Conservation (phyloP, 64 coral and sea anemone genomes). For the Dendrophyllia cribrosa region DNA sequence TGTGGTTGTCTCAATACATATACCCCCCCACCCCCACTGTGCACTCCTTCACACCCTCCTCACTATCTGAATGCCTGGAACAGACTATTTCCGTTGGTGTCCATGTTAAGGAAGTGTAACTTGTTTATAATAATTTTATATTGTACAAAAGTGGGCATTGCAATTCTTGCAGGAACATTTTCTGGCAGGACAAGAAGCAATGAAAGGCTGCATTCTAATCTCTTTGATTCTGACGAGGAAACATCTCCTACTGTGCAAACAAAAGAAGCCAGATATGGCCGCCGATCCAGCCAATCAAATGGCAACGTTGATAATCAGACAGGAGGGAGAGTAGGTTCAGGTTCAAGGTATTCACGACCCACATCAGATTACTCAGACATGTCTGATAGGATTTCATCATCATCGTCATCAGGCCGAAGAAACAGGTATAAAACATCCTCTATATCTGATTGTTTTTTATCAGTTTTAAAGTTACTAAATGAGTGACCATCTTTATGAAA, state of each 20-base stretch:
- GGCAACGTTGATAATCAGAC: background rate
- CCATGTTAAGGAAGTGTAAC: too few species aligned
- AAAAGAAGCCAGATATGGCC: constrained; percentile 77
- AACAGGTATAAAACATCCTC: constrained; percentile 24
- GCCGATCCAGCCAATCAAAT: constrained; percentile 57
- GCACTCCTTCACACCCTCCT: too few species aligned
- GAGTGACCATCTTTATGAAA: too few species aligned
- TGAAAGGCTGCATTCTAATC: constrained; percentile 13
- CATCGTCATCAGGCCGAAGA: constrained; percentile 42
- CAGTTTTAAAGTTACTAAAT: too few species aligned
- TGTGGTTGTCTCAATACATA: too few species aligned
- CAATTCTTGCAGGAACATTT: constrained; percentile 17
- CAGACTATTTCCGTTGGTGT: too few species aligned
- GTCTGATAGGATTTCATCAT: constrained; percentile 56
- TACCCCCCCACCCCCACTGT: too few species aligned
- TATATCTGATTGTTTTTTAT: too few species aligned
- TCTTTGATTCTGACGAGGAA: constrained; percentile 77
- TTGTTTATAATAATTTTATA: background rate
- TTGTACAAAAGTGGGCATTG: background rate
- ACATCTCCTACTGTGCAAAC: background rate
- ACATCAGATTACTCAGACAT: constrained; percentile 51
- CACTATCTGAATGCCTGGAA: too few species aligned
- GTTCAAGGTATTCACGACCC: background rate
- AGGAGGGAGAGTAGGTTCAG: constrained; percentile 1
- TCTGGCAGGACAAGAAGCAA: constrained; percentile 41